phyloP scores from a whole-genome alignment of 2,113 vertebrate genomes.

The Heloderma charlesbogerti region DNA sequence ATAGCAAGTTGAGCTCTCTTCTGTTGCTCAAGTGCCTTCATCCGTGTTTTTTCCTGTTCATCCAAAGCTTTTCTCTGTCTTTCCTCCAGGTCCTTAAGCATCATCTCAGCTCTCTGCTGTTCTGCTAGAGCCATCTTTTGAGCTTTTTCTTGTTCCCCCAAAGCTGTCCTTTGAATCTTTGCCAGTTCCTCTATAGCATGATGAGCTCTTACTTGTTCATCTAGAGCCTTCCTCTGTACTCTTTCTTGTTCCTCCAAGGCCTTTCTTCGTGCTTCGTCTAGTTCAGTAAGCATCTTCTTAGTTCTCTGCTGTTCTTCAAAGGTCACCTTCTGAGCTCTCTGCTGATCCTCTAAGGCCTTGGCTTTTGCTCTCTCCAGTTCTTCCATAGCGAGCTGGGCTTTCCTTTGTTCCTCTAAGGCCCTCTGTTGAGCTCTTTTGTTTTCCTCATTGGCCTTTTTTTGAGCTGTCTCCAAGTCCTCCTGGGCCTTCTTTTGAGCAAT shows the following conservation, averaged over 20 bases:
- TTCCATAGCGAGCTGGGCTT: conserved; percentile 4
- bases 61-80: background rate
- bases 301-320: conserved; percentile 18
- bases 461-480: background rate
- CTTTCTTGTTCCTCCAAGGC: conserved; percentile 7
- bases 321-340: conserved; percentile 2
- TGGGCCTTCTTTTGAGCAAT: conserved; percentile 22
- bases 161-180: background rate
- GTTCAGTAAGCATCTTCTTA: background rate
- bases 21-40: background rate
- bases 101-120: conserved; percentile 16
- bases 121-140: background rate
- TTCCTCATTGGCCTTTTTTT: conserved; percentile 25
- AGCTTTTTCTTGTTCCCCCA: conserved; percentile 19
- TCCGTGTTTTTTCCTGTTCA: background rate
- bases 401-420: conserved; percentile 36
- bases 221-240: background rate
- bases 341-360: conserved; percentile 8
- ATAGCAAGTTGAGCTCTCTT: background rate
- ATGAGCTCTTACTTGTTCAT: conserved; percentile 22
- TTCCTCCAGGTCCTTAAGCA: conserved; percentile 15
- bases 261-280: background rate
- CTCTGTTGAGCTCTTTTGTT: conserved; percentile 12
- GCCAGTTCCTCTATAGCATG: conserved; percentile 11
- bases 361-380: conserved; percentile 8